These are phyloP conservation scores for Paguma larvata DNA, from an alignment of 2,797 vertebrate genomes.

Conservation along the genomic window DNA sequence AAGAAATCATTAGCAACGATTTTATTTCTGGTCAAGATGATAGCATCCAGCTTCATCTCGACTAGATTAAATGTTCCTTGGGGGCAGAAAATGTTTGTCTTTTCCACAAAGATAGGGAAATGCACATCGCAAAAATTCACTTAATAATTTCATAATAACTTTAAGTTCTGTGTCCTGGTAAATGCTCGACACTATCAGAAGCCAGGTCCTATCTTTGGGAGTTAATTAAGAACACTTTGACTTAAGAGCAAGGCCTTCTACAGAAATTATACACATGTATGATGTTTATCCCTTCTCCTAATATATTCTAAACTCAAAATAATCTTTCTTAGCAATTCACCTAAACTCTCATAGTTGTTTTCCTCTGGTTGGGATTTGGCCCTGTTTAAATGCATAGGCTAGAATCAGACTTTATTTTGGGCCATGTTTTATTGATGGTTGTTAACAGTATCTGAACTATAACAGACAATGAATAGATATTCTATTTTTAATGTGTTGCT, in stretches of 20 bases:
- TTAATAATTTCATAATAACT: not conserved
- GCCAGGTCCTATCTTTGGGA: not conserved
- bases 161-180: not conserved
- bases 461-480: not conserved
- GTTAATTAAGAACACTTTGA: slow-evolving; percentile 4
- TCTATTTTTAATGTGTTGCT: slow-evolving; percentile 35
- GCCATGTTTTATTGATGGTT: not conserved
- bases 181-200: not conserved
- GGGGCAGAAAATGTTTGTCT: not conserved
- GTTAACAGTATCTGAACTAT: not conserved
- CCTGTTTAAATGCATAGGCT: not conserved
- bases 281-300: not conserved
- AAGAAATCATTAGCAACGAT: slow-evolving; percentile 47
- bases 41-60: not conserved
- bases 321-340: not conserved
- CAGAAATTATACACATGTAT: not conserved
- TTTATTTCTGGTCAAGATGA: slow-evolving; percentile 37
- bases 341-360: not conserved
- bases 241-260: not conserved
- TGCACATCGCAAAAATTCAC: not conserved
- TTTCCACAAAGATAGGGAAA: not conserved
- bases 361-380: not conserved
- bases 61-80: slow-evolving; percentile 25
- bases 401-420: not conserved
- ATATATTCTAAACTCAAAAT: not conserved